These are phyloP conservation scores for Drosophila rellima DNA, from an alignment of 2,888 invertebrate species.

Conservation along the genomic window DNA sequence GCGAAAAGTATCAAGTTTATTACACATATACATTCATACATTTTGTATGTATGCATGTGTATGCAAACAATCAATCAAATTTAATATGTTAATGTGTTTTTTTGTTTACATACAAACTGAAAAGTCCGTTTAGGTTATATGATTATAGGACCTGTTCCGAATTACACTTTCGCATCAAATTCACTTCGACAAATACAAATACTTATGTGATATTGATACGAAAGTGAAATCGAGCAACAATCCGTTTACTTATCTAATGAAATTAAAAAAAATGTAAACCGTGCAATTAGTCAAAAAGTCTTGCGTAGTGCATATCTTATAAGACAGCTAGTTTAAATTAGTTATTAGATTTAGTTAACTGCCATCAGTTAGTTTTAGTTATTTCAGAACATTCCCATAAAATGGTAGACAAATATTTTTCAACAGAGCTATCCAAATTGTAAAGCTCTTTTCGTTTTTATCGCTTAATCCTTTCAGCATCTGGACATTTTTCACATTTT, in stretches of 20 bases:
- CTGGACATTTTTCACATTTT: constrained; percentile 16
- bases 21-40: constrained; percentile 30
- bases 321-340: constrained; percentile 56
- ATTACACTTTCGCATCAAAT: constrained; percentile 3
- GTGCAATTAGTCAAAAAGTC: constrained; percentile 79
- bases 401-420: constrained; percentile 7
- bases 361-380: constrained; percentile 30
- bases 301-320: constrained; percentile 67
- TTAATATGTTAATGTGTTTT: constrained; percentile 66
- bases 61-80: constrained; percentile 70
- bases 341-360: constrained; percentile 50
- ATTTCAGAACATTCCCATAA: constrained; percentile 29
- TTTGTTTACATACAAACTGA: constrained; percentile 46
- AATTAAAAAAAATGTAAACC: constrained; percentile 51
- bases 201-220: not conserved
- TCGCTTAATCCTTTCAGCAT: constrained; percentile 18
- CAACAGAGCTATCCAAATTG: constrained; percentile 13
- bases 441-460: constrained; percentile 12
- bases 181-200: not conserved
- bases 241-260: constrained; percentile 29
- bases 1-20: constrained; percentile 38
- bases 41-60: constrained; percentile 45
- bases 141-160: constrained; percentile 3
- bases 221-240: constrained; percentile 5
- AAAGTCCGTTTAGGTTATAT: constrained; percentile 55